Base-by-base conservation (phyloP, 2,113 vertebrate genomes). In the Sturnira hondurensis region DNA sequence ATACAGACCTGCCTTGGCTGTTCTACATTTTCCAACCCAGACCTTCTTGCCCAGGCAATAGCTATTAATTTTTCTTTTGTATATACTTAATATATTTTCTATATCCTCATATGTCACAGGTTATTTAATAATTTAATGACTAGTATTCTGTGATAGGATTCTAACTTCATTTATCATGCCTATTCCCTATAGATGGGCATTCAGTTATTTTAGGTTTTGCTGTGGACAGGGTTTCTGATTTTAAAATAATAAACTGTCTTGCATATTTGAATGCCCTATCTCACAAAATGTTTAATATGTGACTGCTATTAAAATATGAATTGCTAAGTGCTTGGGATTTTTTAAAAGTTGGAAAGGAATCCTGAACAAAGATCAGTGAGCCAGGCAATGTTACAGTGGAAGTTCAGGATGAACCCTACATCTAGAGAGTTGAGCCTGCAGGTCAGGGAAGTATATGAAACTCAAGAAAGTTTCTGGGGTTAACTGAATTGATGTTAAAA, bases 41-140 rank as follows among this genome's bases (percentile, higher is more conserved):
- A 77, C 11, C 68, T n/a, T 31, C 33, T 41, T 56, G 6, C 28
- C 19, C 38, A 4, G 7, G 10, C 7, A 78, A 54, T 58, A 36
- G 45, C 38, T 76, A 31, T 41, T 54, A 50, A 74, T 76, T 36
- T 36, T 15, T 61, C 47, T 92, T 28, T 80, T 78, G 12, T 77
- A 38, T 52, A 47, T 65, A 31, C 6, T 20, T 91, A 16, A 91
- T 19, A 56, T 14, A 81, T 74, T 85, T 87, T 96, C 56, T 94
- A 61, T 91, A 67, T 58, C 7, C 7, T 89, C 13, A 45, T 68
- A 56, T 65, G 54, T 63, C 15, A 87, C 22, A 95, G 7, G 43
- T 80, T 84, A 80, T 91, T 96, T 91, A 74, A 90, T 86, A 88
- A 41, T 82, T 61, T 70, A 86, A 38, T 87, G 24, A 67, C 20